Conservation (phyloP, 2,797 vertebrate species). For the Notolabrus celidotus region DNA sequence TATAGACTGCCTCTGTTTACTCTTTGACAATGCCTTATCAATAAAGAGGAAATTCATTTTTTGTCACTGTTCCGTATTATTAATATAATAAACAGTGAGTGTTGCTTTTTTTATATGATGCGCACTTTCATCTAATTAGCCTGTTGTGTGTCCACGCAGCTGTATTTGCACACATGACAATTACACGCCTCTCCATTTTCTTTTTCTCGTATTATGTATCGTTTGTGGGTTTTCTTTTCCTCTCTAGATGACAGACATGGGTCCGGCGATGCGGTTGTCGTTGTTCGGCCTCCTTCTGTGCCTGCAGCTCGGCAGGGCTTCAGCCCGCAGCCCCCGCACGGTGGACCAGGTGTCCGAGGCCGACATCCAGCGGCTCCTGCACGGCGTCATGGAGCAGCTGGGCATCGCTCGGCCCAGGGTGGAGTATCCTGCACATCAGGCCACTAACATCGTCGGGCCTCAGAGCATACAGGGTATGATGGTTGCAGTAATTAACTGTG, state of each 20-base stretch:
- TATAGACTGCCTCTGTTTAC: conserved; percentile 18
- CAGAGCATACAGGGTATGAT: conserved; percentile 93
- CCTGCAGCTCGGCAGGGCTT: conserved; percentile 78
- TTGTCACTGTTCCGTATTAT: no score
- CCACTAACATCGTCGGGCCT: conserved; percentile 95
- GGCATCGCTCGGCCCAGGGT: conserved; percentile 96
- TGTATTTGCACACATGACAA: conserved; percentile 27
- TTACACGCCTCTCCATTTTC: neutral
- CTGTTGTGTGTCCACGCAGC: neutral
- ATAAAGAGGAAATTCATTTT: no score
- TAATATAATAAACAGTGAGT: no score
- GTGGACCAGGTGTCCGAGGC: conserved; percentile 92
- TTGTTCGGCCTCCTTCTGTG: conserved; percentile 82
- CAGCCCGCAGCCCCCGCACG: conserved; percentile 87
- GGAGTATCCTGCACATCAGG: conserved; percentile 97
- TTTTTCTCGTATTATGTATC: neutral
- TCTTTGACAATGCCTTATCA: conserved; percentile 2
- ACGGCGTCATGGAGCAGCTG: conserved; percentile 97
- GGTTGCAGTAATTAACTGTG: neutral
- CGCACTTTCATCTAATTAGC: neutral
- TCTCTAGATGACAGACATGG: conserved; percentile 60
- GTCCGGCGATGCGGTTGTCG: conserved; percentile 62
- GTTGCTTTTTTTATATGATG: no score
- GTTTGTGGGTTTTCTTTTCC: neutral
- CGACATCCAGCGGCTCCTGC: conserved; percentile 96